Evolutionary conservation across 2,797 vertebrate species (phyloP).

Genomic region (Buphagus erythrorhynchus): DNA sequence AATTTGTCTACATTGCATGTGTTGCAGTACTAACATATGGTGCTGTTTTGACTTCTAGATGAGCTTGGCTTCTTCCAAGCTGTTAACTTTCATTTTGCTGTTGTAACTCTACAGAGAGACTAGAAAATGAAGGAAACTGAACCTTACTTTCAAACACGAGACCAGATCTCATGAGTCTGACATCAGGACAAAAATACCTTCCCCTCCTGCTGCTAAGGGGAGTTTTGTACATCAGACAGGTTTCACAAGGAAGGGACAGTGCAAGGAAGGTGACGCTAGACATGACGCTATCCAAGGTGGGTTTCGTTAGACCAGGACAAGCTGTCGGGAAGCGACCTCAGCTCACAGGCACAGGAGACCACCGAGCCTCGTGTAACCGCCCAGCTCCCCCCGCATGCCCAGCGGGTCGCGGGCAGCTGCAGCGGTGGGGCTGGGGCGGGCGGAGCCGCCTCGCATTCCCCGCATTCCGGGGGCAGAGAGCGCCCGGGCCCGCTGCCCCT

Average conservation of each 20-base stretch:
- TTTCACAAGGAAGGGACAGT: not conserved
- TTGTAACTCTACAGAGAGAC: not conserved
- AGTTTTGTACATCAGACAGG: not conserved
- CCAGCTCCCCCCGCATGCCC: not conserved
- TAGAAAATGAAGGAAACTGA: not conserved
- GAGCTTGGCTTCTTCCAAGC: constrained; percentile 24
- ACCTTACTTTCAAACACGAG: not conserved
- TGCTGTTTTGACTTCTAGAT: constrained; percentile 1
- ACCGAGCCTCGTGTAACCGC: too few species aligned
- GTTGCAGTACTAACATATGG: not conserved
- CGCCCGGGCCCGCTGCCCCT: not conserved
- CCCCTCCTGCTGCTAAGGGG: not conserved
- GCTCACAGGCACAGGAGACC: not conserved
- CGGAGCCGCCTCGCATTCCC: not conserved
- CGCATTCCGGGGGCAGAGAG: not conserved
- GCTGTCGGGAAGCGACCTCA: too few species aligned
- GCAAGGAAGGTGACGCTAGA: not conserved
- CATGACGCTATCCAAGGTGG: not conserved
- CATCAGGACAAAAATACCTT: not conserved
- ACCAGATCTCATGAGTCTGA: not conserved
- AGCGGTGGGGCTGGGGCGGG: not conserved
- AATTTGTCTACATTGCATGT: not conserved
- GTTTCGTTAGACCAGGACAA: not conserved
- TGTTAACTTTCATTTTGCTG: constrained; percentile 11
- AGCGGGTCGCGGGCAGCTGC: not conserved